These are phyloP conservation scores for Atherix ibis DNA, from an alignment of 2,888 invertebrate species.

Conservation along the genomic window DNA sequence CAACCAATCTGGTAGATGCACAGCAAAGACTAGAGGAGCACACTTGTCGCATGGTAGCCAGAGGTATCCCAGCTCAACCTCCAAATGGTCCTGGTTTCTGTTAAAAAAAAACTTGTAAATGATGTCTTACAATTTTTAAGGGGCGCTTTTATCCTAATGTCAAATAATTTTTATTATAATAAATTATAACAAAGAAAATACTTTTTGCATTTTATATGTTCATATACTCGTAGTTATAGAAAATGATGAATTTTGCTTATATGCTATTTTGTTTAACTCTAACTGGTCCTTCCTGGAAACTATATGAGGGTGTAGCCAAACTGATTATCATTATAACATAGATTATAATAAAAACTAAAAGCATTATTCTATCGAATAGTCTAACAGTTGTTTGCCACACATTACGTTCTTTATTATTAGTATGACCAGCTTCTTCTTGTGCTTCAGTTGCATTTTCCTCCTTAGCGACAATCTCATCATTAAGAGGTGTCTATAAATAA, in stretches of 20 bases:
- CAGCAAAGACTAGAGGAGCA: constrained; percentile 51
- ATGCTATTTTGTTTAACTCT: too few relatives aligned
- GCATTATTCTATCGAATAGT: not conserved
- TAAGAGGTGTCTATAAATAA: constrained; percentile 4
- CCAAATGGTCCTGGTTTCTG: constrained; percentile 48
- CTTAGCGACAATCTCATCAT: not conserved
- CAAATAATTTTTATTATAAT: not conserved
- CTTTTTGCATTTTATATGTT: too few relatives aligned
- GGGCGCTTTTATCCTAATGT: not conserved
- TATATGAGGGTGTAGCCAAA: not conserved
- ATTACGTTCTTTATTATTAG: too few relatives aligned
- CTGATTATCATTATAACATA: not conserved
- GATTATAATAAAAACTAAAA: not conserved
- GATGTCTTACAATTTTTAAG: too few relatives aligned
- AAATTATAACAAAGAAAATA: too few relatives aligned
- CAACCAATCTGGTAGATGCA: constrained; percentile 29
- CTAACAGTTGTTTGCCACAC: not conserved
- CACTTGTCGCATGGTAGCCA: constrained; percentile 44
- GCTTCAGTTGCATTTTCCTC: constrained; percentile 3
- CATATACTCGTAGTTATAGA: too few relatives aligned
- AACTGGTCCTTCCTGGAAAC: too few relatives aligned
- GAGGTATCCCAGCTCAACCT: constrained; percentile 48
- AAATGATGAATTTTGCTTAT: too few relatives aligned
- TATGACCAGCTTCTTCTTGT: not conserved
- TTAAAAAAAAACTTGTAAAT: constrained; percentile 7